Evolutionary conservation across 2,797 vertebrate species (phyloP).

Genomic region (Salmo trutta): DNA sequence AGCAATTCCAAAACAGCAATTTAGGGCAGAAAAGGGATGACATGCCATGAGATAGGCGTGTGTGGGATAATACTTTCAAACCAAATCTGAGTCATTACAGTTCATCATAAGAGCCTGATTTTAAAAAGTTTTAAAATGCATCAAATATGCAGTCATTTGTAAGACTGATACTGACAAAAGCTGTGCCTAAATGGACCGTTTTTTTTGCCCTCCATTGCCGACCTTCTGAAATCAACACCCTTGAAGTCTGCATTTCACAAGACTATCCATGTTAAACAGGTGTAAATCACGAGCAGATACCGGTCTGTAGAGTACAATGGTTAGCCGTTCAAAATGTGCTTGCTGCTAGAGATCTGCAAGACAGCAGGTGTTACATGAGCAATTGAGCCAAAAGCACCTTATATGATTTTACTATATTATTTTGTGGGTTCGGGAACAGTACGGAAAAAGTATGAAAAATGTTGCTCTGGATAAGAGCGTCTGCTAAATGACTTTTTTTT

Average conservation of each 20-base stretch:
- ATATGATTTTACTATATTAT: neutral
- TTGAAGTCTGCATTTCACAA: neutral
- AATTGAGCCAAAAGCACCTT: neutral
- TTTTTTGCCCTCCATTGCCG: neutral
- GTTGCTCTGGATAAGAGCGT: no score
- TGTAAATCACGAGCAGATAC: neutral
- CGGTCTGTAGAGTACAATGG: neutral
- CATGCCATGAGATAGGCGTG: neutral
- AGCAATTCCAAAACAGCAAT: constrained; percentile 3
- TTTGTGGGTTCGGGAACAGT: no score
- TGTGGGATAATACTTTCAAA: neutral
- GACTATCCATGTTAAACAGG: neutral
- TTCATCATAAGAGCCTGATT: neutral
- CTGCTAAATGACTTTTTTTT: no score
- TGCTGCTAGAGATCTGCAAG: neutral
- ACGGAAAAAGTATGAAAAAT: no score
- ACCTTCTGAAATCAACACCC: neutral
- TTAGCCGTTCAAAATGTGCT: neutral
- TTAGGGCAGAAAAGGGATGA: constrained; percentile 9
- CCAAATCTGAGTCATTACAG: no score
- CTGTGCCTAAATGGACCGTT: neutral
- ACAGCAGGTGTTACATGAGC: neutral
- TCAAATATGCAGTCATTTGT: neutral
- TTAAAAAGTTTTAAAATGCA: neutral
- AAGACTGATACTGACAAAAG: neutral